These are phyloP conservation scores for Charanyca ferruginea DNA, from an alignment of 2,888 invertebrate species.

Conservation along the genomic window DNA sequence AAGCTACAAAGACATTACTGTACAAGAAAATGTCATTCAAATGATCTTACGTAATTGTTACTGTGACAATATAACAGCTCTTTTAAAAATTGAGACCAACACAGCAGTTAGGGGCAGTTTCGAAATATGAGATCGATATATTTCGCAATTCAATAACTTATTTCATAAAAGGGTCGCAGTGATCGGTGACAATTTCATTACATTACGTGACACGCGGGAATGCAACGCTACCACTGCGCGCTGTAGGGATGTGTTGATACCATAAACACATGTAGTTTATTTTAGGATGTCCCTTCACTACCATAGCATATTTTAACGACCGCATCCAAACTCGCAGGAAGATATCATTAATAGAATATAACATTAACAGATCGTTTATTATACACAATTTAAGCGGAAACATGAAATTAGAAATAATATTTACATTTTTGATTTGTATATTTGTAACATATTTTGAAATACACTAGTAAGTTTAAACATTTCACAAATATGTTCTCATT, in stretches of 20 bases:
- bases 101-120: neutral
- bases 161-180: slow-evolving; percentile 10
- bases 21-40: slow-evolving; percentile 35
- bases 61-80: neutral
- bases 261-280: slow-evolving; percentile 84
- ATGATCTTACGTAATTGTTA: slow-evolving; percentile 29
- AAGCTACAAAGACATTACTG: slow-evolving; percentile 38
- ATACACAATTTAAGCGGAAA: slow-evolving; percentile 79
- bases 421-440: slow-evolving; percentile 72
- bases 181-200: slow-evolving; percentile 56
- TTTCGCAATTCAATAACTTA: slow-evolving; percentile 6
- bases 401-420: slow-evolving; percentile 75
- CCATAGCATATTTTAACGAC: slow-evolving; percentile 79
- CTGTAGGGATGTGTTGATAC: slow-evolving; percentile 68
- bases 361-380: slow-evolving; percentile 84
- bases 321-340: slow-evolving; percentile 80
- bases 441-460: slow-evolving; percentile 68
- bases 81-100: slow-evolving; percentile 2
- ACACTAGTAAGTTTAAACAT: slow-evolving; percentile 46
- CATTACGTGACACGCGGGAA: slow-evolving; percentile 64
- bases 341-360: slow-evolving; percentile 85
- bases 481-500: slow-evolving; percentile 48
- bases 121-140: slow-evolving; percentile 3
- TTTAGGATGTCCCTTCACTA: slow-evolving; percentile 78
- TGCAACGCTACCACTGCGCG: slow-evolving; percentile 55